phyloP scores from a whole-genome alignment of 2,888 invertebrate species.

The Acanthopleura granulata region DNA sequence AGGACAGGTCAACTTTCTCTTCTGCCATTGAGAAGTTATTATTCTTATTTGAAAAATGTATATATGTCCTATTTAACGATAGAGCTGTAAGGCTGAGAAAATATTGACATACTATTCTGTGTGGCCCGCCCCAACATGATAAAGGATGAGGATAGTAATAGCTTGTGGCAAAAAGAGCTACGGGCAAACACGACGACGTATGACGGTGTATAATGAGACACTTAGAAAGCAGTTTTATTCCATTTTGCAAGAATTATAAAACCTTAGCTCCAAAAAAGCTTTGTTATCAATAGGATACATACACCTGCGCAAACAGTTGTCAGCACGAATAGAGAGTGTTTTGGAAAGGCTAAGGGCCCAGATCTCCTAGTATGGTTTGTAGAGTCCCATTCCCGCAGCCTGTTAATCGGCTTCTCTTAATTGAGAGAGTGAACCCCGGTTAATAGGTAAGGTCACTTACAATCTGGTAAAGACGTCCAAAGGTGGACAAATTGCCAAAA shows the following conservation, averaged over 20 bases:
- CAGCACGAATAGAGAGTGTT: background rate
- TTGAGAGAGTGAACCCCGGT: constrained; percentile 6
- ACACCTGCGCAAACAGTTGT: constrained; percentile 8
- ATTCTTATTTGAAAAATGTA: constrained; percentile 4
- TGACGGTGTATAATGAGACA: background rate
- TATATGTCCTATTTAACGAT: background rate
- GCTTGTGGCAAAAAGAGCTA: too few species aligned
- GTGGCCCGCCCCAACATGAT: background rate
- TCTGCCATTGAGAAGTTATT: background rate
- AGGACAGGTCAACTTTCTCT: too few species aligned
- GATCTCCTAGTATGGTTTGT: too few species aligned
- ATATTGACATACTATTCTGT: background rate
- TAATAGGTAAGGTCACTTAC: constrained; percentile 3
- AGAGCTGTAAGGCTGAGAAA: constrained; percentile 5
- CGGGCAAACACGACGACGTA: too few species aligned
- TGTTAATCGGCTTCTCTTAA: background rate
- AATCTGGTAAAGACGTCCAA: constrained; percentile 16
- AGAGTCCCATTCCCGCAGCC: background rate
- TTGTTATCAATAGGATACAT: background rate
- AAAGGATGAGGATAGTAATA: too few species aligned
- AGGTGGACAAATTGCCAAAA: constrained; percentile 5
- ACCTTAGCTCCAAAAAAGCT: constrained; percentile 5
- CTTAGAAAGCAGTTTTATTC: constrained; percentile 14
- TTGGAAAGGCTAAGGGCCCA: background rate
- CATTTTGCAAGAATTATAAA: constrained; percentile 15